These are phyloP conservation scores for Drymodes brunneopygia DNA, from an alignment of 2,113 vertebrate species.

Conservation along the genomic window DNA sequence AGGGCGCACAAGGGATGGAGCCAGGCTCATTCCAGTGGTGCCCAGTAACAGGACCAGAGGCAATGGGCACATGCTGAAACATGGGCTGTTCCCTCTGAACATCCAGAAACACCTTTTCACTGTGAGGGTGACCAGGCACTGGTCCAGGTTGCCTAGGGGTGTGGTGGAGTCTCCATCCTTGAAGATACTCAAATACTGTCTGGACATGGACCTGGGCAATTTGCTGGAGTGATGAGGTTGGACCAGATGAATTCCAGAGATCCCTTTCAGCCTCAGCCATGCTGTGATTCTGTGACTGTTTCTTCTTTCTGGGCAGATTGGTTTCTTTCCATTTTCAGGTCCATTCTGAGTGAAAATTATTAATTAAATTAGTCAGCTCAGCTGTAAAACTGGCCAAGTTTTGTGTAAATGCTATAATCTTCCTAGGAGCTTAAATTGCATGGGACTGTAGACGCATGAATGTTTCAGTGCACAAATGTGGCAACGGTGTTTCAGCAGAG, in stretches of 20 bases:
- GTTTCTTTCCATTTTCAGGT: not conserved
- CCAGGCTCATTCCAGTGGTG: not conserved
- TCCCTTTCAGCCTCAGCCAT: not conserved
- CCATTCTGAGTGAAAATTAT: not conserved
- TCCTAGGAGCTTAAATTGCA: not conserved
- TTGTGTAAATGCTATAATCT: not conserved
- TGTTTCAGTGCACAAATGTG: fast-evolving
- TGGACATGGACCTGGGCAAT: not conserved
- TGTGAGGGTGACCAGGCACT: not conserved
- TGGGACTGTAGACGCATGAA: fast-evolving
- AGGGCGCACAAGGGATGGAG: fast-evolving
- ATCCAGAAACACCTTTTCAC: not conserved
- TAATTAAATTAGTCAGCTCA: not conserved
- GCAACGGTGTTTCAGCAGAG: not conserved
- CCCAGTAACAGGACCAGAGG: not conserved
- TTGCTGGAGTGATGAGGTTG: not conserved
- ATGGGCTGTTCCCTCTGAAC: not conserved
- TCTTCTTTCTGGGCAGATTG: not conserved
- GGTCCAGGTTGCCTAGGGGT: not conserved
- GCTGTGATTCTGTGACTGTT: not conserved
- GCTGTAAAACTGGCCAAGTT: not conserved
- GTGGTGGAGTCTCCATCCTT: not conserved
- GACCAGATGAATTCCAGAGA: not conserved
- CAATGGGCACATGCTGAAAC: fast-evolving
- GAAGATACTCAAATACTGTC: not conserved